Evolutionary conservation across 2,888 invertebrate genomes (phyloP).

Genomic region (Drosophila sordidapex): DNA sequence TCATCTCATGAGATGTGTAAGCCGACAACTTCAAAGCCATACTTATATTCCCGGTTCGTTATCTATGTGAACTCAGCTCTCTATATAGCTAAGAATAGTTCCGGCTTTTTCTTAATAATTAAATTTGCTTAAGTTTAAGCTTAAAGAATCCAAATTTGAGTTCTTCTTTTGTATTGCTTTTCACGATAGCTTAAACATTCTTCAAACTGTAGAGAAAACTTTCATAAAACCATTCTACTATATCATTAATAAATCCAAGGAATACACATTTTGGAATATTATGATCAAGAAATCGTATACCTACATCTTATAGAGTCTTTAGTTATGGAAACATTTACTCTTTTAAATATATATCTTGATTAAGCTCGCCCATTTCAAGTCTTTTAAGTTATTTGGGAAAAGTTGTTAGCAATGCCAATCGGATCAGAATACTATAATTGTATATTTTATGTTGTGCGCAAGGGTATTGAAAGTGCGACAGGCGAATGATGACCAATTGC

Average conservation of each 20-base stretch:
- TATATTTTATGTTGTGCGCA: not conserved
- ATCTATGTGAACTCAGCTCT: not conserved
- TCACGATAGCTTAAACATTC: not conserved
- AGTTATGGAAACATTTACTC: fast-evolving
- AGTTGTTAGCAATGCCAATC: not conserved
- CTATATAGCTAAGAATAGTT: not conserved
- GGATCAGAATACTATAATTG: not conserved
- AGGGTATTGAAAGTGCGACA: not conserved
- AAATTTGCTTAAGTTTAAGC: too few relatives aligned
- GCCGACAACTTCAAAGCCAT: not conserved
- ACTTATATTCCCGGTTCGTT: not conserved
- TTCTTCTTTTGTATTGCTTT: too few relatives aligned
- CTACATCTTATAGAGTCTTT: not conserved
- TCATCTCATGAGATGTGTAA: not conserved
- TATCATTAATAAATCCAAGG: not conserved
- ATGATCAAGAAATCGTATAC: not conserved
- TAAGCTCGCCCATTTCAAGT: not conserved
- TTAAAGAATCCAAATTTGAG: too few relatives aligned
- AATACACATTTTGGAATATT: not conserved
- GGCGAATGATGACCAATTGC: not conserved
- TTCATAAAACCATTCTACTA: not conserved
- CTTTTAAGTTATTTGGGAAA: not conserved
- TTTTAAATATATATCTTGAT: not conserved
- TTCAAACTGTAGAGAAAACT: not conserved
- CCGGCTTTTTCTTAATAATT: not conserved